phyloP scores from a whole-genome alignment of 1,140 invertebrate genomes.

The Tetragnatha versicolor region DNA sequence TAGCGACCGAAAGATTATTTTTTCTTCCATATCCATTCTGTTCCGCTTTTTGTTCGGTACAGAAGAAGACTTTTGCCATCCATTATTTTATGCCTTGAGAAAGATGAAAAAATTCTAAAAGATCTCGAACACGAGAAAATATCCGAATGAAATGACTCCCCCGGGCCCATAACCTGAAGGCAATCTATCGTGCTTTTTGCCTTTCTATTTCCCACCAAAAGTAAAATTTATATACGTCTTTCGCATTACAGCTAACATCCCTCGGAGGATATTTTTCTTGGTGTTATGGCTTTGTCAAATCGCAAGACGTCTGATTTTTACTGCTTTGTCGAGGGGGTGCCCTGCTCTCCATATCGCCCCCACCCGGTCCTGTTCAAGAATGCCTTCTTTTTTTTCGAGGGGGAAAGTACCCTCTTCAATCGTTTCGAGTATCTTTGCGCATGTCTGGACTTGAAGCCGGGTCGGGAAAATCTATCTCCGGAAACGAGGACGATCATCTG shows the following conservation, averaged over 20 bases:
- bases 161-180: constrained; percentile 32
- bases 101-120: constrained; percentile 27
- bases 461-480: too few species aligned
- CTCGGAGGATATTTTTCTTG: constrained; percentile 38
- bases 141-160: constrained; percentile 35
- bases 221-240: constrained; percentile 51
- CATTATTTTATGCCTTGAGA: constrained; percentile 45
- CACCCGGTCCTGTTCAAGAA: constrained; percentile 4
- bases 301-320: constrained; percentile 49
- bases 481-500: too few species aligned
- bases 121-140: constrained; percentile 35
- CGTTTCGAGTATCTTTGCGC: too few species aligned
- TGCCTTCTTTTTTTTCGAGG: background rate
- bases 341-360: background rate
- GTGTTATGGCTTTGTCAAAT: constrained; percentile 51
- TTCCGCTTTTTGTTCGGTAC: background rate
- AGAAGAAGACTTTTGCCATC: constrained; percentile 32
- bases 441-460: too few species aligned
- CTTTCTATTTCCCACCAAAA: constrained; percentile 13
- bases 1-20: constrained; percentile 35
- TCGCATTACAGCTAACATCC: constrained; percentile 36
- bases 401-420: too few species aligned
- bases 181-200: constrained; percentile 36
- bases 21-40: background rate
- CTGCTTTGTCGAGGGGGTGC: constrained; percentile 30